These are phyloP conservation scores for Gambusia yucatana DNA, from an alignment of 2,797 vertebrate genomes.

Conservation along the genomic window DNA sequence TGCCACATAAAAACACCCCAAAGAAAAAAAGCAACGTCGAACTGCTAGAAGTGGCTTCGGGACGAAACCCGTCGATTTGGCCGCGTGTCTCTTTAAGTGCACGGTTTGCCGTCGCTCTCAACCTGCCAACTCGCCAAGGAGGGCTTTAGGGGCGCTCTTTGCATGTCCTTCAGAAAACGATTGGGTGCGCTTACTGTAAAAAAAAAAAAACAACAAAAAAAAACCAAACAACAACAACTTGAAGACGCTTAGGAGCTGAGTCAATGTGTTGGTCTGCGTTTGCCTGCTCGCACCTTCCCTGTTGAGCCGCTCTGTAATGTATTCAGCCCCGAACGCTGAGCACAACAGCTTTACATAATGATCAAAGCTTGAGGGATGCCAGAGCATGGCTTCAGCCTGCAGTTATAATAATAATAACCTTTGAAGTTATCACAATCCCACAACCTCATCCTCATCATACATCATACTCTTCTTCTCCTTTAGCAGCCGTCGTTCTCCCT, in stretches of 20 bases:
- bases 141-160: conserved; percentile 10
- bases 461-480: conserved; percentile 30
- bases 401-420: conserved; percentile 74
- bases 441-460: conserved; percentile 52
- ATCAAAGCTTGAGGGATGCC: conserved; percentile 75
- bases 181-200: conserved; percentile 24
- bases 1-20: not conserved
- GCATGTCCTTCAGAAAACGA: conserved; percentile 14
- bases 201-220: too few relatives aligned
- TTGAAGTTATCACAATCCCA: conserved; percentile 69
- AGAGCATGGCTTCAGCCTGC: conserved; percentile 69
- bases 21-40: too few relatives aligned
- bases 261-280: conserved; percentile 44
- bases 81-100: conserved; percentile 1
- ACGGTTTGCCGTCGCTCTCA: not conserved
- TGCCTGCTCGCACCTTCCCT: conserved; percentile 33
- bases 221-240: not conserved
- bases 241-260: conserved; percentile 42
- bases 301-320: conserved; percentile 64
- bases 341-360: conserved; percentile 77
- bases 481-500: conserved; percentile 1
- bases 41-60: not conserved
- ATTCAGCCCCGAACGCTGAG: conserved; percentile 54
- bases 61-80: not conserved
- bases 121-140: conserved; percentile 15